A percentile compares a stretch with the other conserved stretches of the same genome.
phyloP scores from a whole-genome alignment of 1,140 invertebrate genomes.

The Episyrphus balteatus region DNA sequence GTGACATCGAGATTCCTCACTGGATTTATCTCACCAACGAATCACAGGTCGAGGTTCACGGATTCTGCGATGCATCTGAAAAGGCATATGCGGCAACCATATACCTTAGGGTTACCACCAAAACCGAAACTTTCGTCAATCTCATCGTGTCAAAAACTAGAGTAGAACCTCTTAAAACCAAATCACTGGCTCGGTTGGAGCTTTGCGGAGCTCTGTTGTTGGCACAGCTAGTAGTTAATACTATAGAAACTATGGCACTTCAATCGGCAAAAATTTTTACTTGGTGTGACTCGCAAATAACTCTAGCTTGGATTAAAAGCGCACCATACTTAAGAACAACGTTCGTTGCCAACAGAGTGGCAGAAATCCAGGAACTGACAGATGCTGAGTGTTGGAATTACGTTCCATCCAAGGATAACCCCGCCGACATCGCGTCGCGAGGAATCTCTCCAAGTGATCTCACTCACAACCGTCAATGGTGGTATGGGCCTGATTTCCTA shows the following conservation, averaged over 20 bases:
- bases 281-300: not conserved
- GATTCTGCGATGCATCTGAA: constrained; percentile 19
- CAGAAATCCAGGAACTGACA: not conserved
- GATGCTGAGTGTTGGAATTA: not conserved
- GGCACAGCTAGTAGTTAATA: not conserved
- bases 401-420: constrained; percentile 12
- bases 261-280: not conserved
- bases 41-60: constrained; percentile 13
- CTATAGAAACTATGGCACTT: not conserved
- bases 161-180: not conserved
- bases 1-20: constrained; percentile 7
- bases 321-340: not conserved
- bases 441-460: constrained; percentile 7
- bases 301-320: not conserved
- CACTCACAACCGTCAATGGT: too few relatives aligned
- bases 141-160: not conserved
- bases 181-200: not conserved
- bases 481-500: too few relatives aligned
- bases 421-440: constrained; percentile 19
- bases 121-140: not conserved
- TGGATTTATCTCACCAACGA: constrained; percentile 1
- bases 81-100: constrained; percentile 19
- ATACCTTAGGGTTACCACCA: constrained; percentile 10
- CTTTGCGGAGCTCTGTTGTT: not conserved
- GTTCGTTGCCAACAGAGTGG: not conserved